Conservation (phyloP, 2,113 vertebrate species). For the Monopterus albus region DNA sequence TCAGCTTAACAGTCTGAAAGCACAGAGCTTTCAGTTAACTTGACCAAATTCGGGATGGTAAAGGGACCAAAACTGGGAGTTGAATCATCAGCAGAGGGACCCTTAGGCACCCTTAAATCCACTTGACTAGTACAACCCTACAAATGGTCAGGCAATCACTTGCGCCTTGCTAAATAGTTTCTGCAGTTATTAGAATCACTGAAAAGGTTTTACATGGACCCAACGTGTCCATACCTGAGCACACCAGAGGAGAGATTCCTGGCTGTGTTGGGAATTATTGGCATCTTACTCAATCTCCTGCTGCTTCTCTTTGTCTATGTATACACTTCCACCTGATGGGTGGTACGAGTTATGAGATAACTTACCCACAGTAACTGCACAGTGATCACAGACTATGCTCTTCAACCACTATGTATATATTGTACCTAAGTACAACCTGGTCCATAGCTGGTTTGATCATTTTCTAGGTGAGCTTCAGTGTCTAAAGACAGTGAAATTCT, state of each 20-base stretch:
- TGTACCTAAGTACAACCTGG: not conserved
- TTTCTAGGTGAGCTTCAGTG: not conserved
- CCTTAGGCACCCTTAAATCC: not conserved
- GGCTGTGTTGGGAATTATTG: conserved; percentile 75
- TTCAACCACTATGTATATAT: conserved; percentile 15
- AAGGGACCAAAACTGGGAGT: conserved; percentile 19
- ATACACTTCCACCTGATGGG: conserved; percentile 69
- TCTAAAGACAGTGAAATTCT: not conserved
- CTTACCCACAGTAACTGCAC: not conserved
- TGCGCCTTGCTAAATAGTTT: not conserved
- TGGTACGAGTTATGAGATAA: not conserved
- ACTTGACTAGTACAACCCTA: conserved; percentile 2
- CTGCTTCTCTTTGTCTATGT: conserved; percentile 74
- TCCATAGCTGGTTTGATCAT: not conserved
- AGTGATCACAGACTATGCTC: not conserved
- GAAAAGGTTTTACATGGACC: conserved; percentile 64
- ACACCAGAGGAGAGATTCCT: conserved; percentile 78
- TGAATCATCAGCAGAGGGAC: not conserved
- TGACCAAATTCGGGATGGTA: conserved; percentile 10
- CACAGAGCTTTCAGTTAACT: not conserved
- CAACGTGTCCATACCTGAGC: conserved; percentile 62
- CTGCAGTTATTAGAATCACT: not conserved
- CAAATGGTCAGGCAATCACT: not conserved
- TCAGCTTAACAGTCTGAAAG: not conserved
- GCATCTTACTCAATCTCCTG: conserved; percentile 73